A percentile compares a stretch with the other conserved stretches of the same genome.
phyloP scores from a whole-genome alignment of 2,888 invertebrate genomes.

The Cerceris rybyensis region DNA sequence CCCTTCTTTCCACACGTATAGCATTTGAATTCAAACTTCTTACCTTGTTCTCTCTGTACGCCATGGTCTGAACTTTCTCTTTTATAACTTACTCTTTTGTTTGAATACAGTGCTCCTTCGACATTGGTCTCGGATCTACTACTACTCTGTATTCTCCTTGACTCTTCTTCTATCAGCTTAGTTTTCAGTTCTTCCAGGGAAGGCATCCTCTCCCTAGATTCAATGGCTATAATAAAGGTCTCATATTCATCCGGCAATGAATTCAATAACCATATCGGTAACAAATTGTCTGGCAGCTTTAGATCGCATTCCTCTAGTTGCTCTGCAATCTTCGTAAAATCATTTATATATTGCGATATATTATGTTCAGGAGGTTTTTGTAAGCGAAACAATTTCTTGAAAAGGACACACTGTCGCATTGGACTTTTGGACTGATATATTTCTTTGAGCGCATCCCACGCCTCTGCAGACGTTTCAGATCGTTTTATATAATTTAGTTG shows the following conservation, averaged over 20 bases:
- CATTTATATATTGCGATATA: constrained; percentile 50
- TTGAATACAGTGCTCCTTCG: too few relatives aligned
- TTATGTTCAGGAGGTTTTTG: constrained; percentile 15
- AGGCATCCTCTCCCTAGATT: constrained; percentile 7
- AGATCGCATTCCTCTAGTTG: constrained; percentile 48
- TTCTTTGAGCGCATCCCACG: constrained; percentile 19
- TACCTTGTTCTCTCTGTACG: too few relatives aligned
- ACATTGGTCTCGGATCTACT: too few relatives aligned
- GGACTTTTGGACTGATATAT: constrained; percentile 26
- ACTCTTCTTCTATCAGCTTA: too few relatives aligned
- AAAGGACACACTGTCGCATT: constrained; percentile 14
- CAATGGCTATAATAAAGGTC: constrained; percentile 5
- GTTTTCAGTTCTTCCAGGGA: neutral
- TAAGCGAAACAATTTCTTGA: constrained; percentile 15
- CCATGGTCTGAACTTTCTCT: too few relatives aligned
- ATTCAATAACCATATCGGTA: constrained; percentile 3
- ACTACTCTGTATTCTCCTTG: too few relatives aligned
- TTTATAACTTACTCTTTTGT: too few relatives aligned
- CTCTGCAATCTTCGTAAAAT: constrained; percentile 48
- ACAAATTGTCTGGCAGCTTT: constrained; percentile 25
- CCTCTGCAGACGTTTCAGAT: constrained; percentile 16
- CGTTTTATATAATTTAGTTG: constrained; percentile 27
- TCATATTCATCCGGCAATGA: constrained; percentile 5
- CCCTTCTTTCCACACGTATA: too few relatives aligned
- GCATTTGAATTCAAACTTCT: too few relatives aligned